phyloP scores from a whole-genome alignment of 2,797 vertebrate species.

The Eurystomus glaucurus region DNA sequence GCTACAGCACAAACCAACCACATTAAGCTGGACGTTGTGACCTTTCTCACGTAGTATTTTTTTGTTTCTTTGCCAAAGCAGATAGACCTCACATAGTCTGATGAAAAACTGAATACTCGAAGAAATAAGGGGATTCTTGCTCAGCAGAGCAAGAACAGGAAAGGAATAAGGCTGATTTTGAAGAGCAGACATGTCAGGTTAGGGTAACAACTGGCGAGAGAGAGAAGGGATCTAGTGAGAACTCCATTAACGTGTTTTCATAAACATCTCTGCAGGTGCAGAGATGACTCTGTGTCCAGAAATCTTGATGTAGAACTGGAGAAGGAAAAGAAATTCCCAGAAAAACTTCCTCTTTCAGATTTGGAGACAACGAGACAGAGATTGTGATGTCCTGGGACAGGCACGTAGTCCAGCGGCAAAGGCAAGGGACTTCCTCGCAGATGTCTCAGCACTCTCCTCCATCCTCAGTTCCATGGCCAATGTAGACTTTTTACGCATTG shows the following conservation, averaged over 20 bases:
- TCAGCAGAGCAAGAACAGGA: not conserved
- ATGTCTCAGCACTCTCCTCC: not conserved
- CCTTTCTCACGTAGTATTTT: not conserved
- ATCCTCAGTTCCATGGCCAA: not conserved
- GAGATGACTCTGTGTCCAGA: not conserved
- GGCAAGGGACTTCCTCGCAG: not conserved
- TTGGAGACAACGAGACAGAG: not conserved
- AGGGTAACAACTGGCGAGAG: not conserved
- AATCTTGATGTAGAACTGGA: not conserved
- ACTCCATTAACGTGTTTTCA: not conserved
- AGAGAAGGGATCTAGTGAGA: not conserved
- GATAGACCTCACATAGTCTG: not conserved
- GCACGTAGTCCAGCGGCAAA: accelerated
- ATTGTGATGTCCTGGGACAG: not conserved
- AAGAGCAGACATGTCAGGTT: not conserved
- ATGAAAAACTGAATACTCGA: not conserved
- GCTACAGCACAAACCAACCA: not conserved
- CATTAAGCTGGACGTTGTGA: not conserved
- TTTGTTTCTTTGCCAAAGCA: not conserved
- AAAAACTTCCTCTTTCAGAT: not conserved
- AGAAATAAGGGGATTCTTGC: not conserved
- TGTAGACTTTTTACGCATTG: not conserved
- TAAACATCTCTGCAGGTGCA: not conserved
- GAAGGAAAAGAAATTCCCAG: not conserved
- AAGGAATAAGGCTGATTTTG: not conserved